Conservation (phyloP, 2,797 vertebrate species). For the Manis javanica region DNA sequence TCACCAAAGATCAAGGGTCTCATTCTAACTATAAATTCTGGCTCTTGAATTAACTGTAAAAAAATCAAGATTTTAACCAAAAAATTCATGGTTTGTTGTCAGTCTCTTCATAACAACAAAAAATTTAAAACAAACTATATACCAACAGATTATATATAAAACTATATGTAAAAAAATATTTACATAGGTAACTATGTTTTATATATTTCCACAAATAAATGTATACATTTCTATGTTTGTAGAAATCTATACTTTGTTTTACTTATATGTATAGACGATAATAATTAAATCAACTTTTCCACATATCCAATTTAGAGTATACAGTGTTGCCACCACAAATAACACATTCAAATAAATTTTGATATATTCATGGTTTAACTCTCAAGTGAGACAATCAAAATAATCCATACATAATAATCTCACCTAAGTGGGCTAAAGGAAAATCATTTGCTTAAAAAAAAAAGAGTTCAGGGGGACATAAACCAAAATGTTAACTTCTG, state of each 20-base stretch:
- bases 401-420: background rate
- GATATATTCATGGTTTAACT: background rate
- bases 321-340: background rate
- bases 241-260: background rate
- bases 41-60: background rate
- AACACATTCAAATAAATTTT: conserved; percentile 1
- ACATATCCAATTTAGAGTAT: background rate
- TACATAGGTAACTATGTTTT: background rate
- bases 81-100: background rate
- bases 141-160: background rate
- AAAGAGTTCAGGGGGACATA: background rate
- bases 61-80: background rate
- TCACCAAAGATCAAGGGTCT: background rate
- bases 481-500: background rate
- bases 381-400: background rate
- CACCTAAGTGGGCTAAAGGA: background rate
- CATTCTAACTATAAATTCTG: conserved; percentile 14
- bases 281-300: background rate
- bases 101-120: background rate
- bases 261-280: background rate
- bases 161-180: background rate
- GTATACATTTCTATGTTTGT: background rate
- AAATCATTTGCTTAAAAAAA: background rate
- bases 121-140: background rate
- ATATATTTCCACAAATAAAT: background rate